Conservation (phyloP, 1,140 invertebrate species). For the Neodiprion virginianus region DNA sequence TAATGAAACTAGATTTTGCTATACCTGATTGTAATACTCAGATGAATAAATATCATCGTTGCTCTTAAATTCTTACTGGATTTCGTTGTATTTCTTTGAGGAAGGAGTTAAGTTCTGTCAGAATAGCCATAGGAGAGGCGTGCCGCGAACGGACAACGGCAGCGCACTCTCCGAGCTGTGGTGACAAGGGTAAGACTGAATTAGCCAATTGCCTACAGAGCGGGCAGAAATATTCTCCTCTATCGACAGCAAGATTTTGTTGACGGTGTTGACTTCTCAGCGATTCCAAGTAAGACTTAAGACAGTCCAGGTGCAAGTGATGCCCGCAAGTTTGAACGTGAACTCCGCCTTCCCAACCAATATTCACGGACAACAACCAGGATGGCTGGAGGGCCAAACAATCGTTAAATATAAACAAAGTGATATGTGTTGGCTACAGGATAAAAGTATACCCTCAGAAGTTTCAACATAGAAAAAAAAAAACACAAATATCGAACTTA, state of each 20-base stretch:
- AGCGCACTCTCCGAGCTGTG: conserved; percentile 75
- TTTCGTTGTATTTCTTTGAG: conserved; percentile 73
- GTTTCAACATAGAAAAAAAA: conserved; percentile 24
- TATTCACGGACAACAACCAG: conserved; percentile 85
- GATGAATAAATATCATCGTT: conserved; percentile 17
- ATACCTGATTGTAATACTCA: conserved; percentile 17
- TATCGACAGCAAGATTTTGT: conserved; percentile 76
- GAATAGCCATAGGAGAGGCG: conserved; percentile 61
- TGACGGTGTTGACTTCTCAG: conserved; percentile 78
- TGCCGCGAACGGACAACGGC: conserved; percentile 69
- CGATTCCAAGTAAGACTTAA: conserved; percentile 86
- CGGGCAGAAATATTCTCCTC: conserved; percentile 92
- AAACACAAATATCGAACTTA: conserved; percentile 48
- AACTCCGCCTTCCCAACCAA: conserved; percentile 92
- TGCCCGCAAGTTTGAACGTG: conserved; percentile 97
- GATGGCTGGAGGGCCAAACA: conserved; percentile 66
- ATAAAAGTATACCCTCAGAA: not conserved
- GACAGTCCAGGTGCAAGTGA: conserved; percentile 92
- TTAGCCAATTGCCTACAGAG: conserved; percentile 93
- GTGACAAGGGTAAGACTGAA: conserved; percentile 87
- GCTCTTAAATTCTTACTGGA: conserved; percentile 61
- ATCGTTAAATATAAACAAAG: conserved; percentile 1
- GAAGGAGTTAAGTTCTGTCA: conserved; percentile 69
- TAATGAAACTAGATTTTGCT: conserved; percentile 29
- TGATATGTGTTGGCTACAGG: not conserved